Percentiles rank a stretch among this genome's conserved stretches.
These are phyloP conservation scores for Ochropleura plecta DNA, from an alignment of 2,888 invertebrate genomes.

Conservation along the genomic window DNA sequence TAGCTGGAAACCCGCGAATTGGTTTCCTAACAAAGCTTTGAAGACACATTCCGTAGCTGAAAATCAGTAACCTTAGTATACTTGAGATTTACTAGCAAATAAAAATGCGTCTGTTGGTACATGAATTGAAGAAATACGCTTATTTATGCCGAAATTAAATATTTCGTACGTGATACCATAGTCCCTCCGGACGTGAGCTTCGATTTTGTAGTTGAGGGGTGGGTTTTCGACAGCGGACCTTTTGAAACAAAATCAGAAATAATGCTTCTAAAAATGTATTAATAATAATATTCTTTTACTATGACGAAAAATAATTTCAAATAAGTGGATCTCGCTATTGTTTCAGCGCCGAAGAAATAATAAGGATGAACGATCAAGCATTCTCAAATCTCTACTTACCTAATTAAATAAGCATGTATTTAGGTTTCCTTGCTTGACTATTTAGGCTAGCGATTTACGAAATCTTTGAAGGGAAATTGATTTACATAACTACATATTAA, in stretches of 20 bases:
- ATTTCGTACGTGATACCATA: neutral
- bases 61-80: neutral
- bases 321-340: neutral
- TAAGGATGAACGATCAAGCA: neutral
- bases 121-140: neutral
- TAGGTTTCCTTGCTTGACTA: neutral
- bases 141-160: neutral
- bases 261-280: neutral
- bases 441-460: neutral
- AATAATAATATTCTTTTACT: neutral
- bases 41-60: neutral
- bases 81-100: neutral
- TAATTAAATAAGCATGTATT: neutral
- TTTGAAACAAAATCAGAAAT: slow-evolving; percentile 15
- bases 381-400: neutral
- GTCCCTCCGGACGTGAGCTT: neutral
- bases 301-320: neutral
- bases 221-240: slow-evolving; percentile 6
- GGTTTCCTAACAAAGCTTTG: slow-evolving; percentile 28
- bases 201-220: slow-evolving; percentile 22
- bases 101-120: neutral
- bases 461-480: slow-evolving; percentile 24
- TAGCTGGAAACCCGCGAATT: slow-evolving; percentile 29
- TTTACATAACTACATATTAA: neutral
- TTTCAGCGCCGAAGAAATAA: neutral